Base-by-base conservation (phyloP, 1,140 invertebrate species). In the Adoxophyes honmai region DNA sequence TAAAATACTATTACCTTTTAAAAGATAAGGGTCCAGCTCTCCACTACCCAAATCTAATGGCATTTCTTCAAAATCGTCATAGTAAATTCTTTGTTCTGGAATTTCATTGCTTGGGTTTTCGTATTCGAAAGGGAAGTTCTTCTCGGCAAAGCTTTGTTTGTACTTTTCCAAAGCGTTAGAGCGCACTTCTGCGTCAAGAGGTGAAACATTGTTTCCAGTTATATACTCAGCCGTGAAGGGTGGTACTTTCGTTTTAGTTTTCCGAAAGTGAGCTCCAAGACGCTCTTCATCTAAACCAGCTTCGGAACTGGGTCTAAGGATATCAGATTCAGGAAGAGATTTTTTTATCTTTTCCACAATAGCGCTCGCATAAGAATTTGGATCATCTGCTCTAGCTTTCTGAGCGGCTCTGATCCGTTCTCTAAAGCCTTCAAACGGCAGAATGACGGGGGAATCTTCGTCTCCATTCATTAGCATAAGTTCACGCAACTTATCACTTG, bases 71-170 rank as follows among this genome's bases (percentile, higher is more conserved):
- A 78, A 59, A 9, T 90, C 90, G 33, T 91, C 88, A 35, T 86
- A 81, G 59, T 91, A 90, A 59, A 91, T 86, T 37, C 91, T 79
- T 33, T 85, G 82, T 73, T 92, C 91, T 10, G 87, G 85, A 21
- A 92, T 77, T 6, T 28, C 21, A 36, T 89, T 85, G 35, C 81
- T 84, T 13, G 90, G 86, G 51, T 90, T 82, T 53, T 88, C 86
- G 54, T 90, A 84, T 61, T 88, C 83, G 54, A 87, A 82, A 11
- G 81, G 75, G 55, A 89, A 83, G 39, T 86, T 79, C 72, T 88
- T 87, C 33, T 77, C 78, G 4, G 74, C 77, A 53, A 88, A 87
- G 64, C 84, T 87, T 57, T 83, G 77, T 63, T 78, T 86, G 52
- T 88, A 88, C 57, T 86, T 87, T 64, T 86, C 81, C 56, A 78